A percentile compares a stretch with the other conserved stretches of the same genome.
Evolutionary conservation across 1,140 invertebrate species (phyloP).

Genomic region (Cheumatopsyche charites): DNA sequence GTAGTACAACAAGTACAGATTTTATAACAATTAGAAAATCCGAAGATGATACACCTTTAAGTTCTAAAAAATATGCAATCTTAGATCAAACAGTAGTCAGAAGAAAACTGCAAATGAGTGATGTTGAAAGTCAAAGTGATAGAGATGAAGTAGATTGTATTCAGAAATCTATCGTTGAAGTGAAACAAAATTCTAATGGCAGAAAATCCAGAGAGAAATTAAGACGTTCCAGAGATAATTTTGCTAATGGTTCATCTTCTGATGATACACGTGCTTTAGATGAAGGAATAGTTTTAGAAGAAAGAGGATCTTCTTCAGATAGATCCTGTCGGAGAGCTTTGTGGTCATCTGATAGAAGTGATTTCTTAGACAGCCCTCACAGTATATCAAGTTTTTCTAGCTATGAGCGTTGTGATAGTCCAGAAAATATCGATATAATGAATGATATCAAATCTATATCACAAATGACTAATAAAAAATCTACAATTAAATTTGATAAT

Average conservation of each 20-base stretch:
- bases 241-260: constrained; percentile 42
- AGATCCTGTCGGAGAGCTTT: constrained; percentile 42
- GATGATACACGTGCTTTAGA: constrained; percentile 45
- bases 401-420: constrained; percentile 44
- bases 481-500: neutral
- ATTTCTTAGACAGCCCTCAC: constrained; percentile 44
- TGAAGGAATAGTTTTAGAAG: constrained; percentile 48
- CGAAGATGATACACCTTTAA: constrained; percentile 31
- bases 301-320: constrained; percentile 45
- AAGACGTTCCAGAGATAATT: constrained; percentile 35
- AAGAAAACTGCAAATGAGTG: constrained; percentile 47
- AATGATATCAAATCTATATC: neutral
- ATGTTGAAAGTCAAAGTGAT: constrained; percentile 47
- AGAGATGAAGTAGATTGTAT: constrained; percentile 42
- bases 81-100: constrained; percentile 36
- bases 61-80: constrained; percentile 34
- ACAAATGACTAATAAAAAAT: neutral
- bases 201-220: constrained; percentile 44
- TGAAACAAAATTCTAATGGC: constrained; percentile 27
- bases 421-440: constrained; percentile 33
- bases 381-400: constrained; percentile 47
- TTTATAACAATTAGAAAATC: constrained; percentile 29
- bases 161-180: constrained; percentile 19
- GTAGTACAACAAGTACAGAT: constrained; percentile 50
- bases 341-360: constrained; percentile 46